phyloP scores from a whole-genome alignment of 2,888 invertebrate species.

The Dorcus hopei region DNA sequence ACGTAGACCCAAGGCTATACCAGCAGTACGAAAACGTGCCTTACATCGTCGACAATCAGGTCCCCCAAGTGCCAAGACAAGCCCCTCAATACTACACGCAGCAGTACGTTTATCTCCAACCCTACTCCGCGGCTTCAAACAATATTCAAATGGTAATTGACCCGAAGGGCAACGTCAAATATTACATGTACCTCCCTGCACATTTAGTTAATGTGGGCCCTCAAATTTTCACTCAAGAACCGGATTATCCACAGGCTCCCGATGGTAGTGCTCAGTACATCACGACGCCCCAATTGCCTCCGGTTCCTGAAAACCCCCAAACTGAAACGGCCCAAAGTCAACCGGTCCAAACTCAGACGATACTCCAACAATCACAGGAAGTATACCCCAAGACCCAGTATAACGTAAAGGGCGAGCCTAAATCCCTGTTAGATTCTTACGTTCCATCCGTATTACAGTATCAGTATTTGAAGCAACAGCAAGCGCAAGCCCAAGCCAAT shows the following conservation, averaged over 20 bases:
- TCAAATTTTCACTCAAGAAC: conserved; percentile 16
- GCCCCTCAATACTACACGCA: conserved; percentile 41
- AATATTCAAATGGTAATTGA: conserved; percentile 40
- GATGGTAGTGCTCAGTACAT: conserved; percentile 9
- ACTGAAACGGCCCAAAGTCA: conserved; percentile 4
- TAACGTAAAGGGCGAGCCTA: conserved; percentile 39
- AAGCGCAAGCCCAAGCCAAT: conserved; percentile 9
- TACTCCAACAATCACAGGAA: conserved; percentile 2
- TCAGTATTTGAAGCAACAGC: conserved; percentile 40
- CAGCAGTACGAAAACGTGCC: conserved; percentile 37
- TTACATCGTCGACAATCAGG: conserved; percentile 39
- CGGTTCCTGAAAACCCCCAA: conserved; percentile 14
- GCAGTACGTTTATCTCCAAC: conserved; percentile 37
- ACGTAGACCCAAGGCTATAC: conserved; percentile 24
- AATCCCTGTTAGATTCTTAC: conserved; percentile 54
- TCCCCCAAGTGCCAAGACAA: conserved; percentile 22
- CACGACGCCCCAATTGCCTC: conserved; percentile 11
- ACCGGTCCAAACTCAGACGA: conserved; percentile 11
- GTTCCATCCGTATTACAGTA: conserved; percentile 47
- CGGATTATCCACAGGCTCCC: conserved; percentile 11
- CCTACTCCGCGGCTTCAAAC: conserved; percentile 35
- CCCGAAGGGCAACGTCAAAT: conserved; percentile 41
- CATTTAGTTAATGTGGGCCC: conserved; percentile 18
- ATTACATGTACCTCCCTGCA: conserved; percentile 40
- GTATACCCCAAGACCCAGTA: conserved; percentile 6